These are phyloP conservation scores for Agonopterix alstromeriana DNA, from an alignment of 2,888 invertebrate genomes.

Conservation along the genomic window DNA sequence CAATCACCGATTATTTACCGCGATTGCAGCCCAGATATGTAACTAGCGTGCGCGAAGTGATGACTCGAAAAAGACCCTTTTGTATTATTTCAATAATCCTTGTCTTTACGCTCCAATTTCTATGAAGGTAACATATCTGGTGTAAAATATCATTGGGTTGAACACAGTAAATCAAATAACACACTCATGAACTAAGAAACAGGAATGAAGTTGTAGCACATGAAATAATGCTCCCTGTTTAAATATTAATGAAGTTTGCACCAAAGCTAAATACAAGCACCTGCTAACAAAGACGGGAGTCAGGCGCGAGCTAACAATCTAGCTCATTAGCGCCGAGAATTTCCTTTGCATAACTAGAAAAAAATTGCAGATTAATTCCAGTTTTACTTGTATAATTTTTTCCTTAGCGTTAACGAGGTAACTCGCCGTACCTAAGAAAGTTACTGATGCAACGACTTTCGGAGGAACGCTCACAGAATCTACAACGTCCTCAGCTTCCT, in stretches of 20 bases:
- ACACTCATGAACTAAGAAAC: background rate
- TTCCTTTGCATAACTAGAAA: slow-evolving; percentile 40
- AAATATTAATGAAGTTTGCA: slow-evolving; percentile 36
- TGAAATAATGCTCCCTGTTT: slow-evolving; percentile 10
- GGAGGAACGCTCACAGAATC: slow-evolving; percentile 38
- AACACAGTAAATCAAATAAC: background rate
- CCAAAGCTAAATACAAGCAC: slow-evolving; percentile 35
- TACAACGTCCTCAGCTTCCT: slow-evolving; percentile 37
- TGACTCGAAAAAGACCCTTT: too few species aligned
- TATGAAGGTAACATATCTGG: background rate
- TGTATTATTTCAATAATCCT: too few species aligned
- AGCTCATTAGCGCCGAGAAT: slow-evolving; percentile 57
- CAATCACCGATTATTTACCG: too few species aligned
- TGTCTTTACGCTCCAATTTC: too few species aligned
- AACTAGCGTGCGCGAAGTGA: too few species aligned
- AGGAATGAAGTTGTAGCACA: slow-evolving; percentile 1
- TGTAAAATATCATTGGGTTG: background rate
- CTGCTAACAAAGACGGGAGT: slow-evolving; percentile 37
- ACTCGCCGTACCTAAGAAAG: slow-evolving; percentile 58
- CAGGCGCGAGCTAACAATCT: slow-evolving; percentile 43
- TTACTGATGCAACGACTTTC: slow-evolving; percentile 52
- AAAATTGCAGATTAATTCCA: slow-evolving; percentile 55
- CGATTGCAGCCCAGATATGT: too few species aligned
- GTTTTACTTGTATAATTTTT: slow-evolving; percentile 54
- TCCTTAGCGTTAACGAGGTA: slow-evolving; percentile 60